Conservation (phyloP, 2,113 vertebrate species). For the Cepphus grylle region DNA sequence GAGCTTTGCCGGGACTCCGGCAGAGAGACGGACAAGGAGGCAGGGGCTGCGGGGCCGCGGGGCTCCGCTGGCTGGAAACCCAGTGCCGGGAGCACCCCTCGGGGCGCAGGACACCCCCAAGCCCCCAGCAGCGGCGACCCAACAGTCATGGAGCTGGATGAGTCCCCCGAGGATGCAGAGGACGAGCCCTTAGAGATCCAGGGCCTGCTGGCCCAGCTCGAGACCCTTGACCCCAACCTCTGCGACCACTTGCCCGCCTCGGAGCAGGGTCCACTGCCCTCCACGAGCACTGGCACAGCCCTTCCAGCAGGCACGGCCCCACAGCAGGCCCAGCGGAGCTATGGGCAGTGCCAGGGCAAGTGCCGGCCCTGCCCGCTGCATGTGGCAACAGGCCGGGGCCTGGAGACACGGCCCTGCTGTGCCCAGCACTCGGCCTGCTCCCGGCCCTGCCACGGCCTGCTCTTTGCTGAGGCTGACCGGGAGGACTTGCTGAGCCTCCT, state of each 20-base stretch:
- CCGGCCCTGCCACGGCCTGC: conserved; percentile 74
- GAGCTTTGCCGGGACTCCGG: not conserved
- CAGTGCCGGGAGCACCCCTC: too few species aligned
- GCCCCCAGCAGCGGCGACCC: not conserved
- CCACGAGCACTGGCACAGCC: not conserved
- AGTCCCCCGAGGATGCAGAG: conserved; percentile 41
- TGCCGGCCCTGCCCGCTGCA: conserved; percentile 70
- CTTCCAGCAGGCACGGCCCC: rapidly evolving
- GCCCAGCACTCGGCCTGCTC: not conserved
- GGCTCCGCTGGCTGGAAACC: not conserved
- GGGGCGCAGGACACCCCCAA: rapidly evolving
- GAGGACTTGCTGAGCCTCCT: conserved; percentile 82
- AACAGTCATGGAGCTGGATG: not conserved
- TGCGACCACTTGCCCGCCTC: not conserved
- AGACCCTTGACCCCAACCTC: conserved; percentile 62
- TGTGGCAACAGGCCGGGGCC: conserved; percentile 65
- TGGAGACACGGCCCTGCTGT: not conserved
- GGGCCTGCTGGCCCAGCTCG: conserved; percentile 76
- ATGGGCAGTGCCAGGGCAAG: not conserved
- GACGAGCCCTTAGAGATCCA: conserved; percentile 75
- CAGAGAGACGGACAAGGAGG: not conserved
- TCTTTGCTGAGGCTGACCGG: conserved; percentile 79
- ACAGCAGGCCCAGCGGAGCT: not conserved
- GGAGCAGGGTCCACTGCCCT: not conserved
- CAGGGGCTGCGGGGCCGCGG: not conserved